Percentiles rank a stretch among this genome's conserved stretches.
Evolutionary conservation across 1,140 invertebrate species (phyloP).

Genomic region (Sinonovacula constricta): DNA sequence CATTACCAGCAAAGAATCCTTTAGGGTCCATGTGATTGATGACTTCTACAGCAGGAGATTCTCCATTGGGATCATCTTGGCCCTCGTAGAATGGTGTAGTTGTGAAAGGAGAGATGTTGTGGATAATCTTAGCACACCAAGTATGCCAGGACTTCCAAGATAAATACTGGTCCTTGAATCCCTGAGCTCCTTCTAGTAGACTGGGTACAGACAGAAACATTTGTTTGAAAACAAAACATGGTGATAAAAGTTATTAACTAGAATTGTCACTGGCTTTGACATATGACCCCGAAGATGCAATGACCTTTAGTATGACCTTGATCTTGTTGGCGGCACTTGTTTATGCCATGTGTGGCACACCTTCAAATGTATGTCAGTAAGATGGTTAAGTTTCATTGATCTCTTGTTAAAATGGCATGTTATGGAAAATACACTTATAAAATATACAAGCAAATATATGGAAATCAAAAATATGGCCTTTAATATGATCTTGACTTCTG

Average conservation of each 20-base stretch:
- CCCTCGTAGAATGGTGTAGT: constrained; percentile 24
- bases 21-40: constrained; percentile 72
- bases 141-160: constrained; percentile 66
- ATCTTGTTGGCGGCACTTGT: not conserved
- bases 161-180: constrained; percentile 66
- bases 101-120: constrained; percentile 3
- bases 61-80: constrained; percentile 68
- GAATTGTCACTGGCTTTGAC: not conserved
- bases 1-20: constrained; percentile 73
- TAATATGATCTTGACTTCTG: too few species aligned
- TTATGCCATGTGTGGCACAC: not conserved
- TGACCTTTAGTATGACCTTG: too few species aligned
- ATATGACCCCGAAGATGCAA: too few species aligned
- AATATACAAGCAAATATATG: too few species aligned
- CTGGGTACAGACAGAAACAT: constrained; percentile 55
- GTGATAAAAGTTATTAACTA: too few species aligned
- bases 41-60: constrained; percentile 80
- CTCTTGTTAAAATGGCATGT: too few species aligned
- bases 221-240: not conserved
- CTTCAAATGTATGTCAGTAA: too few species aligned
- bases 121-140: constrained; percentile 61
- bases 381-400: too few species aligned
- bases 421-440: too few species aligned
- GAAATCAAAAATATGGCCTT: too few species aligned
- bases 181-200: constrained; percentile 59